A percentile compares a stretch with the other conserved stretches of the same genome.
These are phyloP conservation scores for Tinamus guttatus DNA, from an alignment of 2,113 vertebrate species.

Conservation along the genomic window DNA sequence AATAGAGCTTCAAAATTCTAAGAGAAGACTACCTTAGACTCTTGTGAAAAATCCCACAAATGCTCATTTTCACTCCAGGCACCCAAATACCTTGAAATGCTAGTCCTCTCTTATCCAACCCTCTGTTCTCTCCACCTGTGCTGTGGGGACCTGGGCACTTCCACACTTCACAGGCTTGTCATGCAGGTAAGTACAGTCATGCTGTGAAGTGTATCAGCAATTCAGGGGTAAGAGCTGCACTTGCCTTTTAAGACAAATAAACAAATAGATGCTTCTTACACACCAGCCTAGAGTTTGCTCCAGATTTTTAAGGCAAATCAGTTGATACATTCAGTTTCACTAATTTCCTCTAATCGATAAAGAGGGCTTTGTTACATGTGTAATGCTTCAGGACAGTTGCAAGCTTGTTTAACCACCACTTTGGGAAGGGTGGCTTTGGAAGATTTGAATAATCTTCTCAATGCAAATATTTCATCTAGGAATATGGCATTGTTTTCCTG, in stretches of 20 bases:
- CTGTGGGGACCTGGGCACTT: background rate
- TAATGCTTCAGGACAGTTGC: background rate
- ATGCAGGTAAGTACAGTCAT: background rate
- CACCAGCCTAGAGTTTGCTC: background rate
- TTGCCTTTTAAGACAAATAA: background rate
- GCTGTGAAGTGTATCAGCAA: background rate
- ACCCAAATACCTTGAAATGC: background rate
- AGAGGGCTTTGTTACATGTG: background rate
- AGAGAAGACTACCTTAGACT: background rate
- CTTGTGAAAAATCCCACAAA: background rate
- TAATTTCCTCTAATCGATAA: background rate
- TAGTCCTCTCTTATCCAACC: background rate
- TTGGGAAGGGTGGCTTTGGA: background rate
- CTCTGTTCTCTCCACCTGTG: background rate
- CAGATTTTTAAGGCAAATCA: background rate
- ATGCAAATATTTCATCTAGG: background rate
- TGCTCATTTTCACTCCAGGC: background rate
- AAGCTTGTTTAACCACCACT: background rate
- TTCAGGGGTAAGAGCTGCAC: background rate
- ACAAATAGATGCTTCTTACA: background rate
- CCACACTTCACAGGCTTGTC: accelerated
- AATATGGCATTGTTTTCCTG: background rate
- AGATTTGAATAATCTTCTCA: background rate
- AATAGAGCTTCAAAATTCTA: background rate
- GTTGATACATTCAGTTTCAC: background rate